These are phyloP conservation scores for Stenotaenia linearis DNA, from an alignment of 2,888 invertebrate species.

Conservation along the genomic window DNA sequence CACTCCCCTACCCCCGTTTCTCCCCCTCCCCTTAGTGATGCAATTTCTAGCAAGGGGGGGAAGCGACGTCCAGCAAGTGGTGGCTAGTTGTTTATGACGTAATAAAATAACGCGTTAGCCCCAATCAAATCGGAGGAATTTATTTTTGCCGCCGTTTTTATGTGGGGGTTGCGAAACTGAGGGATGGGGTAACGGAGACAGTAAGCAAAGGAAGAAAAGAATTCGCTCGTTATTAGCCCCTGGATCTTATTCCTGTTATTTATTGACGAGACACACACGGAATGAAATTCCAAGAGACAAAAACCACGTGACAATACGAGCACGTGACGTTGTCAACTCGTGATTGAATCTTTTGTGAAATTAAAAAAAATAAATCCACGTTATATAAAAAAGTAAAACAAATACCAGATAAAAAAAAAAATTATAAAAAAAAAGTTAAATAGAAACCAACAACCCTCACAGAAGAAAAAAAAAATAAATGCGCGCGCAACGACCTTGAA, in stretches of 20 bases:
- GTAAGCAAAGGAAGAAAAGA: neutral
- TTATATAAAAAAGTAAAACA: neutral
- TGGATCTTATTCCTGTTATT: conserved; percentile 20
- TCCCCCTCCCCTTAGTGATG: neutral
- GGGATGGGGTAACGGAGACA: neutral
- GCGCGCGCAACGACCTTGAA: conserved; percentile 26
- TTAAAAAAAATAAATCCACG: conserved; percentile 1
- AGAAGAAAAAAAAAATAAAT: neutral
- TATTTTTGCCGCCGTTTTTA: conserved; percentile 12
- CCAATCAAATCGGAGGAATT: conserved; percentile 8
- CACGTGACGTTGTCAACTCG: neutral
- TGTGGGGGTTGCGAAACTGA: neutral
- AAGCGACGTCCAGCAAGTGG: neutral
- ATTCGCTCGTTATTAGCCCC: conserved; percentile 24
- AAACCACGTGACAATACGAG: neutral
- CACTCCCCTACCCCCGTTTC: neutral
- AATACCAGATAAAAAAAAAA: neutral
- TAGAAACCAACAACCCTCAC: conserved; percentile 21
- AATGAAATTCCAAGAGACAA: conserved; percentile 18
- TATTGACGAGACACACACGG: conserved; percentile 24
- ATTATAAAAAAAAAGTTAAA: conserved; percentile 1
- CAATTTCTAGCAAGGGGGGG: neutral
- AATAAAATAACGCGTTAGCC: neutral
- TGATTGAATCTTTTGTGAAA: neutral
- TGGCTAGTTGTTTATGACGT: conserved; percentile 21